These are phyloP conservation scores for Enteromius thamalakanensis DNA, from an alignment of 2,797 vertebrate species.

Conservation along the genomic window DNA sequence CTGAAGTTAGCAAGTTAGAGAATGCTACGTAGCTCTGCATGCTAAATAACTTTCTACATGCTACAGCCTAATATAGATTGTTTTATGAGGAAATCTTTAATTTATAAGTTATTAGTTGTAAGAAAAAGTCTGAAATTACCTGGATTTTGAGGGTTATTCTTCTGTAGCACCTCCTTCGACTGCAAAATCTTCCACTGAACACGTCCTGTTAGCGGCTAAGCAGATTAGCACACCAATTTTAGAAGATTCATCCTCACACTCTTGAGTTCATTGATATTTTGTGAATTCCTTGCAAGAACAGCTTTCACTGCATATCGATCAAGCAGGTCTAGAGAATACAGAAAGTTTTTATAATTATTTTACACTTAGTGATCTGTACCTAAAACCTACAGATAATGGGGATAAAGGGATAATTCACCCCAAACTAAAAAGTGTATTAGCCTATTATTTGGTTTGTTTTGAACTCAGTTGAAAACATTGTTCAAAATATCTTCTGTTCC, in stretches of 20 bases:
- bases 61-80: not conserved
- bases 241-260: not conserved
- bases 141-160: not conserved
- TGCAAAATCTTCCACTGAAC: not conserved
- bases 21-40: not conserved
- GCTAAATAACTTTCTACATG: not conserved
- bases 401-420: not conserved
- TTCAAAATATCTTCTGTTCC: not conserved
- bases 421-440: not conserved
- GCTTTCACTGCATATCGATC: not conserved
- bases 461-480: too few species aligned
- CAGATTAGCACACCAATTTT: not conserved
- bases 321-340: not conserved
- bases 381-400: not conserved
- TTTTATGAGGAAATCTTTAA: not conserved
- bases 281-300: not conserved
- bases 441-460: too few species aligned
- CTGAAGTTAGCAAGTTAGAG: not conserved
- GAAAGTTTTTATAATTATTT: not conserved
- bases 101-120: not conserved
- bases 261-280: not conserved
- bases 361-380: not conserved
- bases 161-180: not conserved
- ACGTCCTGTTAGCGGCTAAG: not conserved
- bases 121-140: conserved; percentile 2